phyloP scores from a whole-genome alignment of 2,113 vertebrate genomes.

The Lipophrys pholis region DNA sequence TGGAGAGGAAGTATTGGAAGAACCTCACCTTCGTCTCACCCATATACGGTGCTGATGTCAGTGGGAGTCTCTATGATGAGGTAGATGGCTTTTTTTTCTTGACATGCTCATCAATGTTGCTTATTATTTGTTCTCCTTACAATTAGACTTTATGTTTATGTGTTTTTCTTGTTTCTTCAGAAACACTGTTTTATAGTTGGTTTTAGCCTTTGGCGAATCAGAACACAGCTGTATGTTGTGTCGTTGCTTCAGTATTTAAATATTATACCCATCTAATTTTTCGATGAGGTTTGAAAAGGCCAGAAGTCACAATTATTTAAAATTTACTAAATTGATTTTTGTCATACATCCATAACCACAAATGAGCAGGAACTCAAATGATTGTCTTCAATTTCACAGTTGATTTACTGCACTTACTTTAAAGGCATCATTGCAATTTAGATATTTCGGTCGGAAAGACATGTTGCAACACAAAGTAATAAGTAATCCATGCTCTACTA shows the following conservation, averaged over 20 bases:
- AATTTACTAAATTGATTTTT: not conserved
- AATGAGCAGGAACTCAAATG: too few species aligned
- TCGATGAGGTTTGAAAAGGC: too few species aligned
- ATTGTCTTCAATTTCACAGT: not conserved
- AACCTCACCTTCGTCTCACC: slow-evolving; percentile 97
- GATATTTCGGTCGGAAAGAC: not conserved
- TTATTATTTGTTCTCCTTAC: not conserved
- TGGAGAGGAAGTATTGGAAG: slow-evolving; percentile 98
- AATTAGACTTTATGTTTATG: not conserved
- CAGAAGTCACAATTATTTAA: too few species aligned
- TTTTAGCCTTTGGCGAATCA: too few species aligned
- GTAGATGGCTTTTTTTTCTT: slow-evolving; percentile 67
- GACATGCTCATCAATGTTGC: not conserved
- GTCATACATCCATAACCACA: too few species aligned
- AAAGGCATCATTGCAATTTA: not conserved
- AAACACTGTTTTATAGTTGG: too few species aligned
- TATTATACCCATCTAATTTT: too few species aligned
- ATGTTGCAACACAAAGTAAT: too few species aligned
- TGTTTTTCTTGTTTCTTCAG: not conserved
- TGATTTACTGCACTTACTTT: not conserved
- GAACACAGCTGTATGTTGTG: too few species aligned
- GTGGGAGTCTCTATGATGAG: slow-evolving; percentile 95
- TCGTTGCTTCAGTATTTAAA: too few species aligned
- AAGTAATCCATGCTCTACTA: not conserved
- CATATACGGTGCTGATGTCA: slow-evolving; percentile 97